Conservation (phyloP, 2,113 vertebrate species). For the Thinocorus orbignyianus region DNA sequence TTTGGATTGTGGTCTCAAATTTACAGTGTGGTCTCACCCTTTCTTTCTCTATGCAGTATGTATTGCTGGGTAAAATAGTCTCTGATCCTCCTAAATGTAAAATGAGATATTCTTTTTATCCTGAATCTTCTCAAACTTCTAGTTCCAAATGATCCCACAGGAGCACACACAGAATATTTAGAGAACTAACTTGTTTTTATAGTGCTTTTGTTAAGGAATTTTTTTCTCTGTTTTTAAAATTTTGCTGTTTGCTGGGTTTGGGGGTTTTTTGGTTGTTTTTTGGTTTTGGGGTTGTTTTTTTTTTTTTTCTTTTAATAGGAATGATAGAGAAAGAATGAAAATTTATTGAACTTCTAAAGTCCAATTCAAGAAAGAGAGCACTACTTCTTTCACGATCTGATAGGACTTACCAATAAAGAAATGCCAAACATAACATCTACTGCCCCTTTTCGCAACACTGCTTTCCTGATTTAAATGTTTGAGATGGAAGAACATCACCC, state of each 20-base stretch:
- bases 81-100: background rate
- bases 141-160: background rate
- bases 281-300: no score
- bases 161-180: background rate
- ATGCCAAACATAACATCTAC: background rate
- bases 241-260: no score
- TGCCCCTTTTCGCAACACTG: accelerated
- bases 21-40: background rate
- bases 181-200: background rate
- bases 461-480: background rate
- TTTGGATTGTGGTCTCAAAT: background rate
- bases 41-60: background rate
- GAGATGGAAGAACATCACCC: background rate
- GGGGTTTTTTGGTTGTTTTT: no score
- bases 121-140: background rate
- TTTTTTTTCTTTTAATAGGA: background rate
- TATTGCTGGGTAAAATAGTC: background rate
- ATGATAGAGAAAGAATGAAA: background rate
- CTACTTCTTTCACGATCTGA: background rate
- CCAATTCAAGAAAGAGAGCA: background rate
- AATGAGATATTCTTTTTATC: background rate
- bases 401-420: background rate
- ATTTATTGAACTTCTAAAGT: background rate
- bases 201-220: background rate
- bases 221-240: background rate